A percentile compares a stretch with the other conserved stretches of the same genome.
Conservation (phyloP, 2,113 vertebrate species). For the Pseudonaja textilis region DNA sequence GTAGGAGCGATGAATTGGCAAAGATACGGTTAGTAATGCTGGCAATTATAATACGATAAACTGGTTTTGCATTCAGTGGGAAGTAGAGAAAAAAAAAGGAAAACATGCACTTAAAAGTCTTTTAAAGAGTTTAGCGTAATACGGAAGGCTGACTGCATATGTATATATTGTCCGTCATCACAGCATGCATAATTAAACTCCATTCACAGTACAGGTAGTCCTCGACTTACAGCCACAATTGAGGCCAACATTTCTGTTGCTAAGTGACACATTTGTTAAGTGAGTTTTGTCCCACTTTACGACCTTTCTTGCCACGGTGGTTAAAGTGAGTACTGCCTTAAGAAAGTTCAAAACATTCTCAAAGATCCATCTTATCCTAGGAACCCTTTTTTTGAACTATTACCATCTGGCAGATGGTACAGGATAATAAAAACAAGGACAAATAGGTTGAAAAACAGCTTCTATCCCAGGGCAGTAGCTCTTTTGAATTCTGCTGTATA, state of each 20-base stretch:
- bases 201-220: not conserved
- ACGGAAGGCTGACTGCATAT: not conserved
- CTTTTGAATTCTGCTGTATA: too few species aligned
- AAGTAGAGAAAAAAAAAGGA: conserved; percentile 5
- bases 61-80: not conserved
- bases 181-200: conserved; percentile 7
- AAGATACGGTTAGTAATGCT: not conserved
- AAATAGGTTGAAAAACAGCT: too few species aligned
- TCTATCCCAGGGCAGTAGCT: too few species aligned
- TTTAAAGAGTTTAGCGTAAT: not conserved
- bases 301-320: not conserved
- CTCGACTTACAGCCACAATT: not conserved
- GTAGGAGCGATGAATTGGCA: not conserved
- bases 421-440: too few species aligned
- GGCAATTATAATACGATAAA: not conserved
- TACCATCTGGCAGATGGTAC: too few species aligned
- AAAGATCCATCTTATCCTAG: too few species aligned
- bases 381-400: too few species aligned
- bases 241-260: not conserved
- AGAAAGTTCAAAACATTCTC: too few species aligned
- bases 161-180: not conserved
- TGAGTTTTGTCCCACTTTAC: not conserved
- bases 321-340: not conserved
- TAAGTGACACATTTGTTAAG: not conserved
- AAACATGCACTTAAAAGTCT: not conserved